Evolutionary conservation across 2,888 invertebrate species (phyloP).

Genomic region (Augiades crinisus): DNA sequence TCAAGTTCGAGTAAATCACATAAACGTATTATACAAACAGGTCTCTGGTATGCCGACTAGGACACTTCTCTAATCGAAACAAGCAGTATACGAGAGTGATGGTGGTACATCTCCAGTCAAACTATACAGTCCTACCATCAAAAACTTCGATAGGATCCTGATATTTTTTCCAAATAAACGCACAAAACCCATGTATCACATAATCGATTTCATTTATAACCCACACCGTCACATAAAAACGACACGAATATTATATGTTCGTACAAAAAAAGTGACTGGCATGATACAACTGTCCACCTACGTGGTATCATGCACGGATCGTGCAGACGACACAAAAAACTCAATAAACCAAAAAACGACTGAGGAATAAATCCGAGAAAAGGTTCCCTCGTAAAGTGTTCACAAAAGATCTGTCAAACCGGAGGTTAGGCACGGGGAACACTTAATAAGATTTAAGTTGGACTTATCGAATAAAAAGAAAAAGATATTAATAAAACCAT

Average conservation of each 20-base stretch:
- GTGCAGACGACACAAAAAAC: constrained; percentile 14
- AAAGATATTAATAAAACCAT: neutral
- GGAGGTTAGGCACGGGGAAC: constrained; percentile 10
- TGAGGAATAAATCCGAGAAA: constrained; percentile 22
- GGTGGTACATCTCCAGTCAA: too few relatives aligned
- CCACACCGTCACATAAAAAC: too few relatives aligned
- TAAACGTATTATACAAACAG: too few relatives aligned
- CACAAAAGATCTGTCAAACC: constrained; percentile 22
- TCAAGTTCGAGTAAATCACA: too few relatives aligned
- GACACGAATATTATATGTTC: neutral
- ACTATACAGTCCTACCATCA: too few relatives aligned
- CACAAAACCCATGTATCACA: too few relatives aligned
- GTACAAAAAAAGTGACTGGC: neutral
- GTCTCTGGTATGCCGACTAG: too few relatives aligned
- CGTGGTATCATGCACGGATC: neutral
- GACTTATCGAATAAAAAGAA: neutral
- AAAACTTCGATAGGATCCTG: too few relatives aligned
- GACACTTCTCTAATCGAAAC: too few relatives aligned
- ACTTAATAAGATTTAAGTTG: constrained; percentile 15
- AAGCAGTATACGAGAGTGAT: too few relatives aligned
- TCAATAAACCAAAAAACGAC: constrained; percentile 10
- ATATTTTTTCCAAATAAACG: too few relatives aligned
- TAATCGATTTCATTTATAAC: too few relatives aligned
- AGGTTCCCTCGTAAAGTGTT: constrained; percentile 18
- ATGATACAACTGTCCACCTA: constrained; percentile 14